Percentiles rank a stretch among this genome's conserved stretches.
These are phyloP conservation scores for Acrocephalus arundinaceus DNA, from an alignment of 2,113 vertebrate genomes.

Conservation along the genomic window DNA sequence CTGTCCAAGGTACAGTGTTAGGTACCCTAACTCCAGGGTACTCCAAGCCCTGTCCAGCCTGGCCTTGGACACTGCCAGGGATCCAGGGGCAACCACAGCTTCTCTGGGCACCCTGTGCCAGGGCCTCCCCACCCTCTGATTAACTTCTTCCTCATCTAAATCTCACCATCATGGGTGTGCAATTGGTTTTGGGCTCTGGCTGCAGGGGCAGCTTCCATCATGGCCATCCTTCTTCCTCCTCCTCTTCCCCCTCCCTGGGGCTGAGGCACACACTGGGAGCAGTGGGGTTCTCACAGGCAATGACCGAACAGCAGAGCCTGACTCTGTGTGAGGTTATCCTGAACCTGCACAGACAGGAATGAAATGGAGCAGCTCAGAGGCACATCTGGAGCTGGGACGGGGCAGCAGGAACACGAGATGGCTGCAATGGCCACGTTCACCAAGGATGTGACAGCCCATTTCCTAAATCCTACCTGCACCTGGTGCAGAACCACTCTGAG, in stretches of 20 bases:
- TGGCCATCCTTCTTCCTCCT: not conserved
- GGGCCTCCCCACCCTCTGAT: fast-evolving
- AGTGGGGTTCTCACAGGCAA: not conserved
- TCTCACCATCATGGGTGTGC: not conserved
- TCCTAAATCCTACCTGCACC: not conserved
- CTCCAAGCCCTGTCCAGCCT: not conserved
- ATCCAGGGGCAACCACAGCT: not conserved
- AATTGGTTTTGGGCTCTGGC: not conserved
- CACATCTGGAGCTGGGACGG: fast-evolving
- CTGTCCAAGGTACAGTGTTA: too few relatives aligned
- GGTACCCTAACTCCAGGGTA: not conserved
- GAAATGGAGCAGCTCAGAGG: not conserved
- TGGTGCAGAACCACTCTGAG: not conserved
- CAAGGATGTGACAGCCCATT: fast-evolving
- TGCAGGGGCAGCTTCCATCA: fast-evolving
- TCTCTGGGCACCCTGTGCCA: not conserved
- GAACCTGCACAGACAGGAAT: not conserved
- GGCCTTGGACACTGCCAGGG: not conserved
- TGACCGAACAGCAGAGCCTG: not conserved
- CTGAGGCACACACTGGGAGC: not conserved
- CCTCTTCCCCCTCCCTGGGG: not conserved
- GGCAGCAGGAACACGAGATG: not conserved
- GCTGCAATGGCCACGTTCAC: fast-evolving
- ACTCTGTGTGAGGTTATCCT: fast-evolving
- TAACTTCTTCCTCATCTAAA: not conserved